phyloP scores from a whole-genome alignment of 2,888 invertebrate species.

The Sialis fuliginosa region DNA sequence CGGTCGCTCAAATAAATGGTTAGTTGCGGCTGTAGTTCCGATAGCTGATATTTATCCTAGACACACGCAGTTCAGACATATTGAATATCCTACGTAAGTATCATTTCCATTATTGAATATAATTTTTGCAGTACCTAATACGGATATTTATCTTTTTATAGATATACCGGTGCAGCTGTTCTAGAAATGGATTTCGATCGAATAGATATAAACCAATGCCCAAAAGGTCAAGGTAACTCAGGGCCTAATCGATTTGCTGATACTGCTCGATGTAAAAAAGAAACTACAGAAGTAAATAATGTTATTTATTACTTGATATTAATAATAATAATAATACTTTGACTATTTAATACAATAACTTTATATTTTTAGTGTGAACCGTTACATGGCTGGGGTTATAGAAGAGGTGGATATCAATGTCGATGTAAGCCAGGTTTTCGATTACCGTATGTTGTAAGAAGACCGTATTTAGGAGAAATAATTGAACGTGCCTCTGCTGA shows the following conservation, averaged over 20 bases:
- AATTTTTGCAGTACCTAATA: conserved; percentile 7
- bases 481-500: conserved; percentile 83
- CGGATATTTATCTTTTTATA: conserved; percentile 19
- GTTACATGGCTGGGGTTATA: conserved; percentile 86
- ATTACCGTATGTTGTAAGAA: conserved; percentile 67
- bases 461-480: conserved; percentile 86
- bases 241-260: conserved; percentile 77
- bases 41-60: conserved; percentile 90
- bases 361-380: conserved; percentile 67
- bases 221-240: conserved; percentile 70
- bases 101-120: conserved; percentile 10
- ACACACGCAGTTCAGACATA: conserved; percentile 80
- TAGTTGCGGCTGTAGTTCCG: conserved; percentile 84
- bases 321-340: neutral
- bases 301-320: neutral
- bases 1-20: conserved; percentile 87
- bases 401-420: conserved; percentile 90
- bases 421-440: conserved; percentile 79
- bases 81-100: conserved; percentile 82
- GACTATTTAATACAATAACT: neutral
- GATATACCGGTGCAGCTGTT: conserved; percentile 81
- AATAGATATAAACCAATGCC: conserved; percentile 96
- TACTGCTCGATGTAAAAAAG: conserved; percentile 79
- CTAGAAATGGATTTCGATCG: conserved; percentile 93
- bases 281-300: conserved; percentile 63